Evolutionary conservation across 35 echinoderm and acorn worm genomes (phyloP).

Genomic region (Hemicentrotus pulcherrimus): DNA sequence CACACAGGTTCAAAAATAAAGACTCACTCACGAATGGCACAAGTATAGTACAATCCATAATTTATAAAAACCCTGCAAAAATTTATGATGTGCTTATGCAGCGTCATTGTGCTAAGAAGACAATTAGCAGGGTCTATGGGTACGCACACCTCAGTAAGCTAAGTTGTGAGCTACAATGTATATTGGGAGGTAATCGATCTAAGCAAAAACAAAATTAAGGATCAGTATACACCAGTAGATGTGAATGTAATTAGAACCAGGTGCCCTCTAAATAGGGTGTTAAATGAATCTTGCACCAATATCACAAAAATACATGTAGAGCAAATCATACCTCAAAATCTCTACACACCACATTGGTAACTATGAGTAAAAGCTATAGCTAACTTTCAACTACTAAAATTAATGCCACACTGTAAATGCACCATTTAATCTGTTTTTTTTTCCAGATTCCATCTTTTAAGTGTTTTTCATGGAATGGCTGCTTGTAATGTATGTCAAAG

Average conservation of each 20-base stretch:
- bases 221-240: not conserved
- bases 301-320: not conserved
- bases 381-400: too few species aligned
- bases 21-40: not conserved
- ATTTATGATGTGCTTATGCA: not conserved
- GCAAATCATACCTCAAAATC: not conserved
- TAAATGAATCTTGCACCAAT: not conserved
- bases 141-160: not conserved
- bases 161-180: not conserved
- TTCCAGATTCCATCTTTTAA: not conserved
- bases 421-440: not conserved
- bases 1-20: not conserved
- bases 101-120: not conserved
- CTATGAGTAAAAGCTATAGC: not conserved
- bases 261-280: not conserved
- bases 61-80: not conserved
- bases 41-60: not conserved
- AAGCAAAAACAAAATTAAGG: not conserved
- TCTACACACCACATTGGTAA: not conserved
- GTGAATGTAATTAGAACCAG: not conserved
- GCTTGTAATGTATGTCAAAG: not conserved
- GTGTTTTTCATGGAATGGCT: slow-evolving; percentile 1
- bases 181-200: not conserved
- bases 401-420: not conserved
- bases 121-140: not conserved